Base-by-base conservation (phyloP, 2,797 vertebrate species). In the Atherinosoma microstoma region DNA sequence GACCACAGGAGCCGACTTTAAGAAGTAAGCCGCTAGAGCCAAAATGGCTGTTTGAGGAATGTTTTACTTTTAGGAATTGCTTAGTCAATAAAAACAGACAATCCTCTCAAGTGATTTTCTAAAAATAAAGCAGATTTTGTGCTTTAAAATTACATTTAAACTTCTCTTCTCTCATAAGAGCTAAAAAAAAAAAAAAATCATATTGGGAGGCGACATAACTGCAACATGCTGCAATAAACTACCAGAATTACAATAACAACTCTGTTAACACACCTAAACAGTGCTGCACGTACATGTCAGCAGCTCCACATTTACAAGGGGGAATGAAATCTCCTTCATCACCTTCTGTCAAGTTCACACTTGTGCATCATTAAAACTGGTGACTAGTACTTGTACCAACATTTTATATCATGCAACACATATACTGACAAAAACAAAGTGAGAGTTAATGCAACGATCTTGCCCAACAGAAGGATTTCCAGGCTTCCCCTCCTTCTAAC, bases 401-500 rank as follows among this genome's bases (percentile, higher is more conserved):
- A 27, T 27, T 27, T 27, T 27, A 27, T 27, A 27, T 27, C 24
- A 27, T 27, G 30, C 30, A 32, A 32, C 30, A 27, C 1, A 29
- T 24, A 4, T 40, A 20, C 58, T 59, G 45, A 64, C 18, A 32
- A 38, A 51, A 67, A 58, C 45, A 16, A 68, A 67, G 10, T 36
- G 16, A 47, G 5, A 73, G 58, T 73, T 36, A 24, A 67, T 18
- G 67, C 57, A 68, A 35, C 65, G 67, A 42, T 73, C 36, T 71
- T 13, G 36, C 70, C 58, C 32, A 22, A 47, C 69, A n/a, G 67
- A 83, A 67, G 63, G 68, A 72, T 79, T 70, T 88, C 74, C 45
- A 75, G 73, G 65, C 64, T 80, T 74, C 67, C 60, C 79, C 47
- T 80, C 51, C 66, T 73, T 56, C 72, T 73, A 40, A 58, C 36